These are phyloP conservation scores for Lepas anatifera DNA, from an alignment of 2,888 invertebrate genomes.

Conservation along the genomic window DNA sequence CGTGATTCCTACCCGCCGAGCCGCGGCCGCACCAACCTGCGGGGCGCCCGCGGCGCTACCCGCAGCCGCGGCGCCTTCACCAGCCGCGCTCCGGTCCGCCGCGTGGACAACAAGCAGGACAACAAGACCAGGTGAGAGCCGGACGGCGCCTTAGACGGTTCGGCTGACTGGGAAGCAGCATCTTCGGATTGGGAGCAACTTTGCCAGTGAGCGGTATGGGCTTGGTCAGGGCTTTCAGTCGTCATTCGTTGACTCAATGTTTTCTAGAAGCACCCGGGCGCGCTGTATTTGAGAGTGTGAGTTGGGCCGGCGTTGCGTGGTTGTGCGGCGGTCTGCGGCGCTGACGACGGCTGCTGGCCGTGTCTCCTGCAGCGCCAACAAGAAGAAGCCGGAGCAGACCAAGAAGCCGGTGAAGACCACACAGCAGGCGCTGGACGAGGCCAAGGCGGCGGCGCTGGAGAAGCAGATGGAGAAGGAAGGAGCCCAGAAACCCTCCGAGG, in stretches of 20 bases:
- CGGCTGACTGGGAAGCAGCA: no score
- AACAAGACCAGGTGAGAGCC: not conserved
- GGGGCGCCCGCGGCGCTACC: not conserved
- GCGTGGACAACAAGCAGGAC: not conserved
- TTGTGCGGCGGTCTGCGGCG: not conserved
- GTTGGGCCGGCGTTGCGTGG: not conserved
- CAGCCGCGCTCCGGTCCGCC: not conserved
- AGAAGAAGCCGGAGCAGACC: no score
- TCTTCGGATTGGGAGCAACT: no score
- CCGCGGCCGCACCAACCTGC: not conserved
- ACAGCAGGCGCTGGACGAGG: not conserved
- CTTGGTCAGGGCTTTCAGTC: no score
- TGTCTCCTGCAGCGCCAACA: no score
- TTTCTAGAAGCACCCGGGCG: no score
- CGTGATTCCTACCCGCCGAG: not conserved
- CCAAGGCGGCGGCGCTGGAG: not conserved
- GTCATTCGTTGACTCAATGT: no score
- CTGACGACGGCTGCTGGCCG: no score
- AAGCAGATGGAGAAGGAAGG: not conserved
- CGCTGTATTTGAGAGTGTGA: no score
- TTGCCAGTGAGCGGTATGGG: no score
- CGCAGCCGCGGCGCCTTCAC: not conserved
- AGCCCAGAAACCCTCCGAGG: not conserved
- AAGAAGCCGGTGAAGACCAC: not conserved
- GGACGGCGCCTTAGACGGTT: no score